phyloP scores from a whole-genome alignment of 2,797 vertebrate genomes.

The Oreochromis grahami region DNA sequence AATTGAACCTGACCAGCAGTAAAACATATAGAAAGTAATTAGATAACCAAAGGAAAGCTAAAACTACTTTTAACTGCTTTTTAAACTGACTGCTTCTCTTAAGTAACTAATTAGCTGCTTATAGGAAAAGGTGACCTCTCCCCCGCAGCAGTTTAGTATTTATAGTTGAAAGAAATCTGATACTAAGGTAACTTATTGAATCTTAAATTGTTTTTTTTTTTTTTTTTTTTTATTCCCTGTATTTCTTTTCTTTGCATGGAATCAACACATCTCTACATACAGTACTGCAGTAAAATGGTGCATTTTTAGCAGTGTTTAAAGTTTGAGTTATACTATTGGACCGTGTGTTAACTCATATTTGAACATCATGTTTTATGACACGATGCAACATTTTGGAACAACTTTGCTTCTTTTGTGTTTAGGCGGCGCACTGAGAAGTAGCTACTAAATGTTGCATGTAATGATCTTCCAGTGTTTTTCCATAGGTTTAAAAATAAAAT shows the following conservation, averaged over 20 bases:
- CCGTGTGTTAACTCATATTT: neutral
- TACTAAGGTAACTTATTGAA: rapidly evolving
- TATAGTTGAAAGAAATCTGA: neutral
- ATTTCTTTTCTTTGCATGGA: neutral
- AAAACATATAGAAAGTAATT: neutral
- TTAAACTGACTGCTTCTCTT: neutral
- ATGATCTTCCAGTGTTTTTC: neutral
- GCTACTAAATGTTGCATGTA: neutral
- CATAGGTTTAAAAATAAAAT: neutral
- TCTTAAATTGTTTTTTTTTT: neutral
- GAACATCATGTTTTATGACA: neutral
- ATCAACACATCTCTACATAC: no score
- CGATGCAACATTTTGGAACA: neutral
- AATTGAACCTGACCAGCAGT: neutral
- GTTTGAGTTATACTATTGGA: neutral
- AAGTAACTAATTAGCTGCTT: neutral
- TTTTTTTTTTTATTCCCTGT: neutral
- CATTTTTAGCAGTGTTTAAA: neutral
- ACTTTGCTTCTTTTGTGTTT: neutral
- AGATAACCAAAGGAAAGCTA: rapidly evolving
- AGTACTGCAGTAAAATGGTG: no score
- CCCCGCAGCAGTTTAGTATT: neutral
- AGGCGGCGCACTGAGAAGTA: neutral
- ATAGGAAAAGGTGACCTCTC: neutral
- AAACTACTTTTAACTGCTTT: neutral